These are phyloP conservation scores for Hemaris fuciformis DNA, from an alignment of 2,888 invertebrate genomes.

Conservation along the genomic window DNA sequence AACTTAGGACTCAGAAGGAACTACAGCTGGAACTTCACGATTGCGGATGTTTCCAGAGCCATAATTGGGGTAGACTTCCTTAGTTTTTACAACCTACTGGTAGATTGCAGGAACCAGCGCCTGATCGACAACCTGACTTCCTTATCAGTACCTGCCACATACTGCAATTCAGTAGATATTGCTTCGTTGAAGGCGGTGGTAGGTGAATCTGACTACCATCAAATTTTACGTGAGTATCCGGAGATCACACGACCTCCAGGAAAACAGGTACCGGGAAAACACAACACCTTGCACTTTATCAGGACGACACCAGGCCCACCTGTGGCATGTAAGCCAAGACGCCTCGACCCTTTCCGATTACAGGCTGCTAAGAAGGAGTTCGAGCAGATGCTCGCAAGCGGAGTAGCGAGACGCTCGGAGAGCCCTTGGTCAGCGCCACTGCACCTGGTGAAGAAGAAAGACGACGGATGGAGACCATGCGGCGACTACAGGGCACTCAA, in stretches of 20 bases:
- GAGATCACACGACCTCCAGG: conserved; percentile 17
- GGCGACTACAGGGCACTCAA: not conserved
- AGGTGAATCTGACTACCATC: conserved; percentile 2
- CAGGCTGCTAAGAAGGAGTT: conserved; percentile 15
- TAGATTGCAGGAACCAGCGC: no score
- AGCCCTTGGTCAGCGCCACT: conserved; percentile 14
- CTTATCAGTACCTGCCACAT: no score
- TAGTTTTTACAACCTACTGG: no score
- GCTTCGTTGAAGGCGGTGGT: not conserved
- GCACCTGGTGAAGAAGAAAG: conserved; percentile 14
- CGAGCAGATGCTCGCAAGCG: conserved; percentile 8
- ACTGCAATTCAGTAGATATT: no score
- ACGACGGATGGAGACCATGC: conserved; percentile 16
- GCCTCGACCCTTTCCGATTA: conserved; percentile 13
- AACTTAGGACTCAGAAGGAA: no score
- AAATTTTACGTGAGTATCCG: conserved; percentile 4
- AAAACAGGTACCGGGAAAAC: not conserved
- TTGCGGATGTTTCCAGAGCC: no score
- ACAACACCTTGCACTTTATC: conserved; percentile 16
- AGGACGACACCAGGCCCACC: conserved; percentile 15
- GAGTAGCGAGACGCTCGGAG: conserved; percentile 12
- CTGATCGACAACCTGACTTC: no score
- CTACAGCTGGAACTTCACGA: no score
- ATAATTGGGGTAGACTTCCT: no score
- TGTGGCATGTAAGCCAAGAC: not conserved